These are phyloP conservation scores for Ephialtes manifestator DNA, from an alignment of 2,888 invertebrate species.

Conservation along the genomic window DNA sequence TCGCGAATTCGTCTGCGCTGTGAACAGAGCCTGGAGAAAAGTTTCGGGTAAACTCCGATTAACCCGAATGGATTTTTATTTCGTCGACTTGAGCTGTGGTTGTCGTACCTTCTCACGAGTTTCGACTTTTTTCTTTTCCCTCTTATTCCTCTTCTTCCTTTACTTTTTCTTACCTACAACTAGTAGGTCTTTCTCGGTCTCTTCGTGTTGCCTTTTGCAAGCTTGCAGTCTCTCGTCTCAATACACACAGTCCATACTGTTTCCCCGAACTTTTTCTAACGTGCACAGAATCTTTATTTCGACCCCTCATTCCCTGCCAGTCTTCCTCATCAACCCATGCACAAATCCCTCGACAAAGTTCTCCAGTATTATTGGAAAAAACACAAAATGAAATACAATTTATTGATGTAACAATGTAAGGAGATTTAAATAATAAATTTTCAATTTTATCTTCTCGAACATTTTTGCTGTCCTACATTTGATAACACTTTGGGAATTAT, in stretches of 20 bases:
- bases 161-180: slow-evolving; percentile 15
- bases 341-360: slow-evolving; percentile 5
- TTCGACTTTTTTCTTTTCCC: slow-evolving; percentile 50
- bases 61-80: slow-evolving; percentile 75
- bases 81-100: slow-evolving; percentile 53
- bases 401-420: too few relatives aligned
- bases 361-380: background rate
- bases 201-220: slow-evolving; percentile 35
- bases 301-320: background rate
- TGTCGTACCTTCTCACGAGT: slow-evolving; percentile 41
- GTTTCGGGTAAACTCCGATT: slow-evolving; percentile 74
- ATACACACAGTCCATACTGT: slow-evolving; percentile 26
- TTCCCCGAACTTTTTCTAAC: slow-evolving; percentile 33
- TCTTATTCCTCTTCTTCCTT: slow-evolving; percentile 5
- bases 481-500: too few relatives aligned
- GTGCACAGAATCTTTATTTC: slow-evolving; percentile 31
- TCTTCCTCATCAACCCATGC: slow-evolving; percentile 3
- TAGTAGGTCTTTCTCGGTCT: background rate
- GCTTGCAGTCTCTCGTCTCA: slow-evolving; percentile 28
- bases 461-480: too few relatives aligned
- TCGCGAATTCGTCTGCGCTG: background rate
- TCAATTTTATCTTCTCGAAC: too few relatives aligned
- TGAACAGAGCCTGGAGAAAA: slow-evolving; percentile 33
- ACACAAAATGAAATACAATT: too few relatives aligned
- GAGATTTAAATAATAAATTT: too few relatives aligned